Evolutionary conservation across 37 sponge, comb jelly and placozoan genomes (phyloP).

Genomic region (Dysidea cf. avara): DNA sequence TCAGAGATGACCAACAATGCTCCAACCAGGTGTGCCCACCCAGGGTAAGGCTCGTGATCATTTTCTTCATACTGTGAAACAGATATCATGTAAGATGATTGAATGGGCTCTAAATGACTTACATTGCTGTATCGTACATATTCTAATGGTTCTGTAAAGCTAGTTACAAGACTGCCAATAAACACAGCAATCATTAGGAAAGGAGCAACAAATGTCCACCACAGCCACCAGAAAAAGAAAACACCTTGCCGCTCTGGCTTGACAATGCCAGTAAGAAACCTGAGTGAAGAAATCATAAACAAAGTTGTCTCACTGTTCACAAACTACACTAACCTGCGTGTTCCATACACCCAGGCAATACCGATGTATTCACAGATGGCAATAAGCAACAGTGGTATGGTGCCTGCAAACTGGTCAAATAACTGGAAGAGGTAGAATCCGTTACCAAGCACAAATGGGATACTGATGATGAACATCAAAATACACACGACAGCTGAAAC

Average conservation of each 20-base stretch:
- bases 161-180: constrained; percentile 54
- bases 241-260: constrained; percentile 17
- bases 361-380: constrained; percentile 91
- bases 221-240: constrained; percentile 52
- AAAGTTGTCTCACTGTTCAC: too few species aligned
- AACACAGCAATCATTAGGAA: constrained; percentile 82
- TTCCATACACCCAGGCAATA: constrained; percentile 89
- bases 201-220: constrained; percentile 83
- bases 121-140: constrained; percentile 65
- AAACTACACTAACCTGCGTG: too few species aligned
- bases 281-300: neutral
- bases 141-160: constrained; percentile 53
- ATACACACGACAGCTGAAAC: constrained; percentile 71
- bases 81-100: too few species aligned
- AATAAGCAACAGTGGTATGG: constrained; percentile 80
- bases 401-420: constrained; percentile 86
- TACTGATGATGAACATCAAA: constrained; percentile 59
- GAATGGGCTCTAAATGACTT: neutral
- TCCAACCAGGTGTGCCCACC: constrained; percentile 76
- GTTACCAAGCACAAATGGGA: constrained; percentile 81
- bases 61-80: constrained; percentile 37
- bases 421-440: constrained; percentile 89
- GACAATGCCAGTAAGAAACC: constrained; percentile 27
- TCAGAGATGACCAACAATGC: constrained; percentile 64
- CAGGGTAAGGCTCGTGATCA: constrained; percentile 44